Conservation (phyloP, 2,888 invertebrate species). For the Phragmatobia fuliginosa region DNA sequence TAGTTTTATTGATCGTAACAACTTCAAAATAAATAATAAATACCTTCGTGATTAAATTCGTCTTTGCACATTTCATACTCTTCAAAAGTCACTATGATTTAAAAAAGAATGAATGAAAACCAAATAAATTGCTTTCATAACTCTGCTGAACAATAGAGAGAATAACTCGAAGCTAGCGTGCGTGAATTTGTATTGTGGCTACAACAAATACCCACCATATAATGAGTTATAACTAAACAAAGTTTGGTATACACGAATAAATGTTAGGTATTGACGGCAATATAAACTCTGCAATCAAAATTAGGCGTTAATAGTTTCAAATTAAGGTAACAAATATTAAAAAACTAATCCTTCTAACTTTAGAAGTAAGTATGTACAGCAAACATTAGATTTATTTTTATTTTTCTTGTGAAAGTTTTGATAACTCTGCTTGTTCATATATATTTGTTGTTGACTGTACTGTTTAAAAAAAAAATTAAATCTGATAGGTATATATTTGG, state of each 20-base stretch:
- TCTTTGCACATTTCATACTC: background rate
- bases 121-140: background rate
- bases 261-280: background rate
- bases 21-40: background rate
- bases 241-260: background rate
- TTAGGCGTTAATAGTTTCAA: no score
- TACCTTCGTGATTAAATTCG: no score
- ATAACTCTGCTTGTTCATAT: background rate
- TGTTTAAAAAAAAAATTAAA: no score
- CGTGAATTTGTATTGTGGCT: background rate
- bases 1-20: background rate
- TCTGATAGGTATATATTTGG: no score
- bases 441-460: slow-evolving; percentile 1
- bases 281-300: background rate
- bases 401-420: background rate
- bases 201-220: background rate
- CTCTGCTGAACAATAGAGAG: background rate
- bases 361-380: background rate
- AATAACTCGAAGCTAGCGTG: background rate
- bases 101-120: background rate
- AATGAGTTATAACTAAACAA: background rate
- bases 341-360: background rate
- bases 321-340: background rate
- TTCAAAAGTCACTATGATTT: background rate
- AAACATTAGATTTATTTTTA: background rate